Percentiles rank a stretch among this genome's conserved stretches.
Evolutionary conservation across 1,140 invertebrate species (phyloP).

Genomic region (Brachionus plicatilis): DNA sequence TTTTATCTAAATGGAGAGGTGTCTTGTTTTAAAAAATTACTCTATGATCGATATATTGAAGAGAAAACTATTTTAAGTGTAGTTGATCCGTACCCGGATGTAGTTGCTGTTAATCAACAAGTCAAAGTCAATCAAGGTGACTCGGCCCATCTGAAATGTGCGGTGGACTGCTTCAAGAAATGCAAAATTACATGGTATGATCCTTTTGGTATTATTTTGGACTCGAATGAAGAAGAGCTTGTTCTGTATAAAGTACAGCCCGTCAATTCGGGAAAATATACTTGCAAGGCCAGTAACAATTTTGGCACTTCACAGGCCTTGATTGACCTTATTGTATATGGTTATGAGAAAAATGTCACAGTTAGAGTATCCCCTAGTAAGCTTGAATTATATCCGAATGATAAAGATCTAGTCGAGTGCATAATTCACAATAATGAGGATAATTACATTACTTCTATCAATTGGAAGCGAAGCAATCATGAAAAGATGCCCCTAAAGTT

Average conservation of each 20-base stretch:
- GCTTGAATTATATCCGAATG: not conserved
- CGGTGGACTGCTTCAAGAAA: not conserved
- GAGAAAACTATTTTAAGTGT: not conserved
- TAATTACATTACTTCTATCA: not conserved
- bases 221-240: not conserved
- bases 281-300: not conserved
- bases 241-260: not conserved
- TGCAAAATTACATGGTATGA: not conserved
- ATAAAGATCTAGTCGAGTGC: not conserved
- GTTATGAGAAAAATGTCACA: not conserved
- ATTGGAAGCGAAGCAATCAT: not conserved
- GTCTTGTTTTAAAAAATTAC: conserved; percentile 6
- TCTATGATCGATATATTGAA: not conserved
- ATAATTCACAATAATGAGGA: not conserved
- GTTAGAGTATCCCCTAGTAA: not conserved
- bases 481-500: not conserved
- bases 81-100: not conserved
- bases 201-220: not conserved
- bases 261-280: not conserved
- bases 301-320: not conserved
- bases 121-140: not conserved
- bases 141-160: not conserved
- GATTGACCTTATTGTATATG: not conserved
- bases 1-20: not conserved
- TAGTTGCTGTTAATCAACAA: not conserved